phyloP scores from a whole-genome alignment of 2,113 vertebrate species.

The Cololabis saira region DNA sequence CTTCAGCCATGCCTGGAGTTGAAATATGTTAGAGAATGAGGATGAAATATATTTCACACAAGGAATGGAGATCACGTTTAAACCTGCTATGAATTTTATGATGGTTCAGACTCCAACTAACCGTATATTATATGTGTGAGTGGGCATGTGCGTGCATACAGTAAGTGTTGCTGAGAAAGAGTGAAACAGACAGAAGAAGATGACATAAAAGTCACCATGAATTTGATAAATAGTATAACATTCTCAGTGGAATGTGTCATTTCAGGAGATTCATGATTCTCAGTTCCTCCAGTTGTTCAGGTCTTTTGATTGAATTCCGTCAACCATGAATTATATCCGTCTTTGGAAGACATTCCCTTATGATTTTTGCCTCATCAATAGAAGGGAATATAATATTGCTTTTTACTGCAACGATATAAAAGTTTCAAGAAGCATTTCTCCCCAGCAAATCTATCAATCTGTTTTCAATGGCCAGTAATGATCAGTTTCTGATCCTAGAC shows the following conservation, averaged over 20 bases:
- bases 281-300: constrained; percentile 40
- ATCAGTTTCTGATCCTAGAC: no score
- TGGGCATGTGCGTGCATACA: constrained; percentile 3
- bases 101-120: constrained; percentile 34
- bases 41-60: constrained; percentile 57
- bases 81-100: constrained; percentile 67
- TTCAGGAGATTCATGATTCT: constrained; percentile 44
- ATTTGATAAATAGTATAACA: constrained; percentile 52
- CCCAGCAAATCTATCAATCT: background rate
- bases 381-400: no score
- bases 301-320: constrained; percentile 29
- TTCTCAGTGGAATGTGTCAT: constrained; percentile 49
- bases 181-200: constrained; percentile 6
- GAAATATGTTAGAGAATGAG: constrained; percentile 66
- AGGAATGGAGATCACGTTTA: constrained; percentile 66
- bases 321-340: background rate
- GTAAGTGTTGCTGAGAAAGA: constrained; percentile 23
- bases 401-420: background rate
- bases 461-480: no score
- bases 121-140: constrained; percentile 15
- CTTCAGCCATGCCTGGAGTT: constrained; percentile 59
- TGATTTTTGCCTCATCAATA: no score
- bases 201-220: constrained; percentile 68
- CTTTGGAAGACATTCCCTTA: no score
- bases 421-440: background rate